Evolutionary conservation across 2,888 invertebrate species (phyloP).

Genomic region (Anticlea derivata): DNA sequence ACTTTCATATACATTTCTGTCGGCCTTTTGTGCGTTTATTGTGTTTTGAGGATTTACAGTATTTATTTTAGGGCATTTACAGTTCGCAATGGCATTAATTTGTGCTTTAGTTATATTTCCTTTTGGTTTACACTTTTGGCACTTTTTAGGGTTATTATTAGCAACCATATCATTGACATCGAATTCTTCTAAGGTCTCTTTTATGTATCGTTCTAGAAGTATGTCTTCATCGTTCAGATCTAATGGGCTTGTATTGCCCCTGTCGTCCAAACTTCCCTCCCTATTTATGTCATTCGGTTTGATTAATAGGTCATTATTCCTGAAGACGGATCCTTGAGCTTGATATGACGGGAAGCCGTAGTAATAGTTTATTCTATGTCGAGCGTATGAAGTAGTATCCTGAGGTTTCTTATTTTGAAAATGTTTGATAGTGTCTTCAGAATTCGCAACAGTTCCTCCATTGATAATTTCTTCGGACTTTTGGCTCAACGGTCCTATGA

Average conservation of each 20-base stretch:
- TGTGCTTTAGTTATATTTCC: neutral
- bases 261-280: neutral
- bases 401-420: neutral
- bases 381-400: neutral
- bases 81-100: neutral
- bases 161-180: neutral
- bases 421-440: neutral
- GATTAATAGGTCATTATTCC: neutral
- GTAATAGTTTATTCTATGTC: constrained; percentile 7
- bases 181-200: constrained; percentile 20
- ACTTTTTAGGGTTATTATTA: constrained; percentile 4
- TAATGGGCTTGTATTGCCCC: constrained; percentile 5
- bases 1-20: neutral
- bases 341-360: neutral
- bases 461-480: neutral
- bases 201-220: constrained; percentile 23
- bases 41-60: neutral
- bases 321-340: neutral
- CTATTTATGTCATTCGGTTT: neutral
- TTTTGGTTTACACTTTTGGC: constrained; percentile 3
- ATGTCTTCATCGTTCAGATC: constrained; percentile 11
- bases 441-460: neutral
- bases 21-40: neutral
- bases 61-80: neutral
- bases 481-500: neutral